Evolutionary conservation across 2,888 invertebrate genomes (phyloP).

Genomic region (Thera obeliscata): DNA sequence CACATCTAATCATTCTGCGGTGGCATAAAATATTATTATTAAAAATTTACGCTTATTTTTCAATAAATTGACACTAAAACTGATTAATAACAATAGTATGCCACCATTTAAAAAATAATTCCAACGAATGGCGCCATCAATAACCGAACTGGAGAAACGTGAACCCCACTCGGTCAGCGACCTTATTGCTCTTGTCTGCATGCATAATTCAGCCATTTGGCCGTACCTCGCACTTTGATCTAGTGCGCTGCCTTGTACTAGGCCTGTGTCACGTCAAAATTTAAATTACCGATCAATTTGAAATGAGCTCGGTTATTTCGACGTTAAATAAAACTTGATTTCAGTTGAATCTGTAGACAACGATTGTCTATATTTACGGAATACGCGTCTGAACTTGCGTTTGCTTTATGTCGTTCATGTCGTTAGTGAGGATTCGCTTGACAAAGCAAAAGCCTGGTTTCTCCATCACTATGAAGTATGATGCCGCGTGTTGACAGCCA

Average conservation of each 20-base stretch:
- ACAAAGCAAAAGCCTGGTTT: constrained; percentile 11
- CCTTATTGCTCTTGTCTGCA: constrained; percentile 41
- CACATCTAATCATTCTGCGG: too few relatives aligned
- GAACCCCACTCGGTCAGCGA: constrained; percentile 34
- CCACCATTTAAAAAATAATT: constrained; percentile 23
- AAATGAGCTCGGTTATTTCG: constrained; percentile 8
- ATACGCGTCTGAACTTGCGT: neutral
- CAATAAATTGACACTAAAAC: neutral
- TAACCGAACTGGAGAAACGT: constrained; percentile 31
- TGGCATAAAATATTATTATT: too few relatives aligned
- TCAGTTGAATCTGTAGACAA: neutral
- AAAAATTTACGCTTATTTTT: too few relatives aligned
- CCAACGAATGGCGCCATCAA: constrained; percentile 31
- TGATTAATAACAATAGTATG: neutral
- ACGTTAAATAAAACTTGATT: neutral
- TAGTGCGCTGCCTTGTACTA: constrained; percentile 31
- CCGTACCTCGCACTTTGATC: constrained; percentile 36
- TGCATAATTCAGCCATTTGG: constrained; percentile 41
- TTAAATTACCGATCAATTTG: neutral
- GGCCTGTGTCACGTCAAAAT: constrained; percentile 11
- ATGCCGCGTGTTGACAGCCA: constrained; percentile 43
- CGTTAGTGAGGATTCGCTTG: neutral
- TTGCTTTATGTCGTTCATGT: neutral
- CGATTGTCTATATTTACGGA: neutral
- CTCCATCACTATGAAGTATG: constrained; percentile 22